Conservation (phyloP, 2,113 vertebrate genomes). For the Leptodactylus fuscus region DNA sequence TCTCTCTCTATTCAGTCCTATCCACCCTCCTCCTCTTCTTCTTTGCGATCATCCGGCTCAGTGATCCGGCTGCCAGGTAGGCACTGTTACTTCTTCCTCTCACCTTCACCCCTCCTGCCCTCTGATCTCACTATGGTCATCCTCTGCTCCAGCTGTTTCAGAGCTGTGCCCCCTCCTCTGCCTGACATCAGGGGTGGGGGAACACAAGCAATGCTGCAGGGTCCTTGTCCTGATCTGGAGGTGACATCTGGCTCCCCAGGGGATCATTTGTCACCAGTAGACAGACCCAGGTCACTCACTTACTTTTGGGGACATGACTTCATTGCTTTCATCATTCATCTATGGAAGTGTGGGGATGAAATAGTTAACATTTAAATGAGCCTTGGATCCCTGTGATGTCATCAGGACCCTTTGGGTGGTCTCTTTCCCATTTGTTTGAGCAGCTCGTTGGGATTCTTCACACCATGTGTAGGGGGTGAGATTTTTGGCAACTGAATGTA, state of each 20-base stretch:
- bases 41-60: constrained; percentile 25
- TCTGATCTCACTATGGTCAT: background rate
- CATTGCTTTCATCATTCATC: background rate
- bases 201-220: background rate
- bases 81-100: background rate
- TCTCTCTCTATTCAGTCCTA: constrained; percentile 26
- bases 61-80: constrained; percentile 56
- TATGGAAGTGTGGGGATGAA: background rate
- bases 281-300: background rate
- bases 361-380: background rate
- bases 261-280: background rate
- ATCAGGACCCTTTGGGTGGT: background rate
- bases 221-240: background rate
- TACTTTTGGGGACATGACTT: background rate
- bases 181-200: too few species aligned
- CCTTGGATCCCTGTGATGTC: background rate
- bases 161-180: too few species aligned
- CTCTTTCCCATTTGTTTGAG: background rate
- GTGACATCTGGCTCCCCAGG: background rate
- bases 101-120: background rate
- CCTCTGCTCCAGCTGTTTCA: too few species aligned
- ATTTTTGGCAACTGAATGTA: too few species aligned
- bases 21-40: constrained; percentile 20
- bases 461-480: background rate
- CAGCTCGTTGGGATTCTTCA: background rate